Evolutionary conservation across 1,140 invertebrate species (phyloP).

Genomic region (Heliothis subflexa): DNA sequence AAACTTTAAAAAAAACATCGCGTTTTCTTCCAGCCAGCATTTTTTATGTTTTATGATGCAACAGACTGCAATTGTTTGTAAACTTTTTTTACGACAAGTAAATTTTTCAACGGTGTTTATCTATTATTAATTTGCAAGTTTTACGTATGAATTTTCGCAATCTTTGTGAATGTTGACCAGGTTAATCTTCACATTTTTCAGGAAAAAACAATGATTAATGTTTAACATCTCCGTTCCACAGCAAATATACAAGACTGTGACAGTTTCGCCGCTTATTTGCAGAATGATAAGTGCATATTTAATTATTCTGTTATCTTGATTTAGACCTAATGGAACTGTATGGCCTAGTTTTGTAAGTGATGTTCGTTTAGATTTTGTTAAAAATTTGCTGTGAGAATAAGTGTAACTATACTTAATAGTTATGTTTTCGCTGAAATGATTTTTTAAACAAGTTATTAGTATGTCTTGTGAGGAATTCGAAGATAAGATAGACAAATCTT

Average conservation of each 20-base stretch:
- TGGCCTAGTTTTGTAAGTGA: slow-evolving; percentile 29
- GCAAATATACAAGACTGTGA: slow-evolving; percentile 11
- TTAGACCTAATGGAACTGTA: slow-evolving; percentile 23
- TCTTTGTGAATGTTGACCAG: neutral
- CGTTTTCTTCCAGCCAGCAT: neutral
- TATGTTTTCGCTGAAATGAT: no score
- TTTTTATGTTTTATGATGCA: neutral
- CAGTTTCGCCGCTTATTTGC: slow-evolving; percentile 46
- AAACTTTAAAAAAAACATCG: no score
- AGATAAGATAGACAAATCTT: neutral
- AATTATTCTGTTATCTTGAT: slow-evolving; percentile 41
- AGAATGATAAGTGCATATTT: slow-evolving; percentile 49
- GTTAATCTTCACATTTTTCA: neutral
- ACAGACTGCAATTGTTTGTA: no score
- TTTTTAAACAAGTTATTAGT: no score
- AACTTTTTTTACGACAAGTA: no score
- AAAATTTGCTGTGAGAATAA: neutral
- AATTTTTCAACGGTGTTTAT: no score
- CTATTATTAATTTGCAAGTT: neutral
- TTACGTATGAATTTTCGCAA: neutral
- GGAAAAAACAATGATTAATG: slow-evolving; percentile 17
- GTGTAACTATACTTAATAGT: no score
- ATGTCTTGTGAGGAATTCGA: no score
- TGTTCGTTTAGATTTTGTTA: slow-evolving; percentile 16
- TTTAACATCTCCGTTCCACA: neutral